Evolutionary conservation across 2,888 invertebrate genomes (phyloP), one percentile per base, ranked within the genome.

Genomic region (Ectemnius cavifrons): DNA sequence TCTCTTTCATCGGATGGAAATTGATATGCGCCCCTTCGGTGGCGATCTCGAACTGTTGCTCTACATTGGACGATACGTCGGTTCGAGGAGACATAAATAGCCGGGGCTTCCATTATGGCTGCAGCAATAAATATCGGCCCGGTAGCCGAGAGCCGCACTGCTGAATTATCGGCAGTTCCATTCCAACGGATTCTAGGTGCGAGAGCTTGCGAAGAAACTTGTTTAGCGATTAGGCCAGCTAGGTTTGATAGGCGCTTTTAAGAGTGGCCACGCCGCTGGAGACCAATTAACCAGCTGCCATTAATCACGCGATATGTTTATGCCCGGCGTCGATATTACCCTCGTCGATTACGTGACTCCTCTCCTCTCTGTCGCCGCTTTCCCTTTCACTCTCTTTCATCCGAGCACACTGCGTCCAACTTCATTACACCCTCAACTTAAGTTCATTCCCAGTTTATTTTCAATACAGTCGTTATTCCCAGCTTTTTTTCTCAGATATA

Each of bases 201-300:
- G 58, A 1, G 65, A 64, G 71, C 71, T 63, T 77, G 71, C 71
- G 77, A 71, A 66, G 45, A 64, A 76, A 76, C 76, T 71, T 71
- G 64, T 58, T 63, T 11, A 45, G 37, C 46, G 71, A 71, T 71
- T 64, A 64, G 76, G 49, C 64, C 59, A 23, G 28, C 61, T 11
- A 11, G 37, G 52, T 63, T 76, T 56, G 76, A 77, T 77, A 76
- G 65, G 61, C 62, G 66, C 37, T 57, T 63, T 75, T 70, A 61
- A 65, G 67, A 67, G 76, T 71, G 67, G 66, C 63, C 67, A 67
- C 77, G 47, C 72, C 49, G 77, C 71, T 68, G 77, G 77, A 77
- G 77, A 78, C 67, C 78, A 78, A 78, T 78, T 78, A 78, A 71
- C 67, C 70, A 58, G 63, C 65, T 56, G 74, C 57, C 74, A 74